Base-by-base conservation (phyloP, 2,797 vertebrate genomes). In the Hydrolagus colliei region DNA sequence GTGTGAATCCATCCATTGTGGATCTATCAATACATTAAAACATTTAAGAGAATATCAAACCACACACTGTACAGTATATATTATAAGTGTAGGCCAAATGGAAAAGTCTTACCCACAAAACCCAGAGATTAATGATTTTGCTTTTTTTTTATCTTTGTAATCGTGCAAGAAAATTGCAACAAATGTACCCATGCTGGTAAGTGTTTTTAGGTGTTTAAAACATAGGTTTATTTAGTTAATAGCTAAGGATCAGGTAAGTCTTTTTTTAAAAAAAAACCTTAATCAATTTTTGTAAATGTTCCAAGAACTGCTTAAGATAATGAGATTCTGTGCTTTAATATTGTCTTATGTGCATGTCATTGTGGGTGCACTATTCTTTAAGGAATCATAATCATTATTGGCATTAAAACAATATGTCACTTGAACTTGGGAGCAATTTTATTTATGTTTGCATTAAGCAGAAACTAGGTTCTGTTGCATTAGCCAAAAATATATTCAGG, bases 161-260 rank as follows among this genome's bases (percentile, higher is more conserved):
- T 71, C 63, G 16, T 84, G 79, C 67, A 84, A 84, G 79, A 84
- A 71, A 84, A 67, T 71, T 84, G 79, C 79, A 84, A 68, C 79
- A 84, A 84, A 71, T 71, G 79, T 84, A 84, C 65, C 79, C n/a
- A 35, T 84, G n/a, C 27, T 84, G 79, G 79, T 84, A 84, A 84
- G 79, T 84, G 79, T 20, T 84, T 84, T 67, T 63, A 68, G 32
- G 32, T 84, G 79, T 35, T 63, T 84, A 84, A 84, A 67, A 84
- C 41, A 35, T 67, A 84, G 65, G 16, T 68, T 84, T 84, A 67
- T 84, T 67, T 71, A 84, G 27, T 67, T 84, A 41, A 22, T 71
- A 68, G 65, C 16, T 71, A 84, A 84, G 79, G 68, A 71, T 71
- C 79, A 84, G 79, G 79, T 84, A 84, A 84, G 79, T 41, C 65